Evolutionary conservation across 2,113 vertebrate genomes (phyloP).

Genomic region (Cryptoleucopteryx plumbea): DNA sequence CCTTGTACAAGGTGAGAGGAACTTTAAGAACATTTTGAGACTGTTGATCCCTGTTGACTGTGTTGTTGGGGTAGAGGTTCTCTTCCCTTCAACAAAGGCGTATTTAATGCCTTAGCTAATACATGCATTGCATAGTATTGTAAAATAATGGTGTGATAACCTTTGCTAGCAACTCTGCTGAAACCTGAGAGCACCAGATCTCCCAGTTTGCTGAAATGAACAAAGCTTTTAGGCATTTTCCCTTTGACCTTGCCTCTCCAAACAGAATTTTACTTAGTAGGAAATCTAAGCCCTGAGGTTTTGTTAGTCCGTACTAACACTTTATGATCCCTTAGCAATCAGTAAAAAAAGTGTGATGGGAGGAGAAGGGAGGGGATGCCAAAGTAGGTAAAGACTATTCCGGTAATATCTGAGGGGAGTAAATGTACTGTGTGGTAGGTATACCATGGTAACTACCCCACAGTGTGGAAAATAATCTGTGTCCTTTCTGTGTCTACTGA

Average conservation of each 20-base stretch:
- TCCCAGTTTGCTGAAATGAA: background rate
- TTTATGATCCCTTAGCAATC: background rate
- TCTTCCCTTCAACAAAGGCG: background rate
- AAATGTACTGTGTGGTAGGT: background rate
- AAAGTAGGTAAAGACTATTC: background rate
- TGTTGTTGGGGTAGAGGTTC: background rate
- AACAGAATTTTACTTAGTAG: background rate
- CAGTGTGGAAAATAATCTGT: background rate
- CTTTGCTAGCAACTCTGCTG: background rate
- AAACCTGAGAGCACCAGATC: background rate
- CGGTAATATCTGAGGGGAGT: background rate
- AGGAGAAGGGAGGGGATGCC: background rate
- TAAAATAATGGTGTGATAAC: background rate
- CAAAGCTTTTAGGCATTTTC: background rate
- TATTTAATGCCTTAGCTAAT: background rate
- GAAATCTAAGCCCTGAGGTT: background rate
- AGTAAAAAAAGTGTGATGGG: background rate
- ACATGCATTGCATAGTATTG: background rate
- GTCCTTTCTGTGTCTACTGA: background rate
- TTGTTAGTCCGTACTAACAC: background rate
- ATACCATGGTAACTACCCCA: background rate
- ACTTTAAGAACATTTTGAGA: background rate
- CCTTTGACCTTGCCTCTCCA: background rate
- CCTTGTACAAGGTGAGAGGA: background rate
- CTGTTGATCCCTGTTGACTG: background rate